Percentiles rank a stretch among this genome's conserved stretches.
phyloP scores from a whole-genome alignment of 2,113 vertebrate genomes.

The Astatoreochromis straeleni region DNA sequence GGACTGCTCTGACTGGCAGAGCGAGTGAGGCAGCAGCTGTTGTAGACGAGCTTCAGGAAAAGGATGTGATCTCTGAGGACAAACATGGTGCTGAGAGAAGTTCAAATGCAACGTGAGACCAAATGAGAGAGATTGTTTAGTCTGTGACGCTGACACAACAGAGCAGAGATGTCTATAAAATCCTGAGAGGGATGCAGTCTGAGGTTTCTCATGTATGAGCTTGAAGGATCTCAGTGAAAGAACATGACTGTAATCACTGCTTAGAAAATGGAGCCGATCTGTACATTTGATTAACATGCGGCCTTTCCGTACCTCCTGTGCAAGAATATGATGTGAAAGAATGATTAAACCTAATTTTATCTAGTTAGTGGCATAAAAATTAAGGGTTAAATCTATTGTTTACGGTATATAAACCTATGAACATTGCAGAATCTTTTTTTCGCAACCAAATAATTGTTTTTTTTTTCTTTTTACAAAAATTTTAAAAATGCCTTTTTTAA shows the following conservation, averaged over 20 bases:
- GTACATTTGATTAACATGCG: rapidly evolving
- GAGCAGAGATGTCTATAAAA: background rate
- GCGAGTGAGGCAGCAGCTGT: background rate
- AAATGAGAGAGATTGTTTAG: background rate
- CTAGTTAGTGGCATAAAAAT: background rate
- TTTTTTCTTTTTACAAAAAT: background rate
- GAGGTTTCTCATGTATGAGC: background rate
- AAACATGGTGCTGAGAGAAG: rapidly evolving
- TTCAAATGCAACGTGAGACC: background rate
- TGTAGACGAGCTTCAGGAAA: background rate
- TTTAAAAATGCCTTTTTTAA: background rate
- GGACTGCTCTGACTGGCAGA: background rate
- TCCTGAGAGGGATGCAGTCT: background rate
- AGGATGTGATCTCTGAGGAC: background rate
- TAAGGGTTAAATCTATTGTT: background rate
- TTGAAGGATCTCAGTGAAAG: background rate
- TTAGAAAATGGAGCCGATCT: background rate
- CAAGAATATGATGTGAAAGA: background rate
- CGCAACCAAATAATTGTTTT: rapidly evolving
- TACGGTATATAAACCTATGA: background rate
- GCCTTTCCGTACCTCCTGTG: background rate
- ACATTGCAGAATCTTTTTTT: background rate
- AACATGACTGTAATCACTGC: background rate
- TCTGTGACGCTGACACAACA: background rate
- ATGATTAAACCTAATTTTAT: background rate